Evolutionary conservation across 2,113 vertebrate genomes (phyloP).

Genomic region (Centropristis striata): DNA sequence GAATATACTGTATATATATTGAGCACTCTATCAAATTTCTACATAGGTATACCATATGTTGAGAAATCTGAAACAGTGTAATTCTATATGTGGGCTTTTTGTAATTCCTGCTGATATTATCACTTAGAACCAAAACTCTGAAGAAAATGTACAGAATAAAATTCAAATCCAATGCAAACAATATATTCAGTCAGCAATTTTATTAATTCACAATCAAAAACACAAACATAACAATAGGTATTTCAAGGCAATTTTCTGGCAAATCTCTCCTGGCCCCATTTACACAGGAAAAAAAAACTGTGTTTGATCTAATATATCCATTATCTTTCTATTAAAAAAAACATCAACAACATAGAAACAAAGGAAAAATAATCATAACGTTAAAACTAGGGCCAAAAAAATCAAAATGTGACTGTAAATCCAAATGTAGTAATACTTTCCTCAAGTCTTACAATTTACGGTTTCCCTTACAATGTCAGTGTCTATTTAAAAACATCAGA

Average conservation of each 20-base stretch:
- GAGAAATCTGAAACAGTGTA: too few relatives aligned
- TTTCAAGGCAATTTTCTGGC: conserved; percentile 44
- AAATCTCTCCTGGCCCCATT: conserved; percentile 19
- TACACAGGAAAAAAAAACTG: conserved; percentile 28
- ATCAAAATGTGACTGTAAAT: conserved; percentile 38
- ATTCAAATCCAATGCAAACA: conserved; percentile 1
- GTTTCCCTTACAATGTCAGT: conserved; percentile 33
- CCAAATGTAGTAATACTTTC: conserved; percentile 68
- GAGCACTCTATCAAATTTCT: background rate
- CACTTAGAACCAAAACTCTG: background rate
- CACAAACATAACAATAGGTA: conserved; percentile 46
- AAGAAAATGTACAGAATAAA: background rate
- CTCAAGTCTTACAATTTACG: conserved; percentile 35
- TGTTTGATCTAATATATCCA: background rate
- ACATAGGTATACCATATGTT: too few relatives aligned
- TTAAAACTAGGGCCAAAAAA: conserved; percentile 24
- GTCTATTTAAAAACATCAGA: conserved; percentile 42
- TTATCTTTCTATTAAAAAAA: conserved; percentile 3
- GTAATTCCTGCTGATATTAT: background rate
- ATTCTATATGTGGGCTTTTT: background rate
- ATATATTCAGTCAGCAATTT: conserved; percentile 46
- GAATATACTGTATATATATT: too few relatives aligned
- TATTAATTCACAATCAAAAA: conserved; percentile 65
- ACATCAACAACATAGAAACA: background rate
- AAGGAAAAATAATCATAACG: background rate